Evolutionary conservation across 1,140 invertebrate genomes (phyloP).

Genomic region (Varroa destructor): DNA sequence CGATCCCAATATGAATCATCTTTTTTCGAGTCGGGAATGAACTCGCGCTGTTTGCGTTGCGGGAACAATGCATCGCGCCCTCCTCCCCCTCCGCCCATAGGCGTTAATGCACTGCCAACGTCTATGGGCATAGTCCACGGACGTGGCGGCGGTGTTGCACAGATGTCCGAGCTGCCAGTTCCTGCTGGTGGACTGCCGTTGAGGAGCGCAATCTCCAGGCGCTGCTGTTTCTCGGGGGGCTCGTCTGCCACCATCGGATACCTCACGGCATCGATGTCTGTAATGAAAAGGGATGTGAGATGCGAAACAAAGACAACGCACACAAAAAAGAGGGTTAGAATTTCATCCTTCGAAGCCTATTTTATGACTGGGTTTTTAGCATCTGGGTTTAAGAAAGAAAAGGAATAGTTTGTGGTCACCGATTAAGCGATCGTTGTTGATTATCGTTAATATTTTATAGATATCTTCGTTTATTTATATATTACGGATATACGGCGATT

Average conservation of each 20-base stretch:
- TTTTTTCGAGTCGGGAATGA: slow-evolving; percentile 91
- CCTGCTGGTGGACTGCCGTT: slow-evolving; percentile 5
- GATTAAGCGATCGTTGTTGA: no score
- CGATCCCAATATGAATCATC: slow-evolving; percentile 95
- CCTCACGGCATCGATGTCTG: slow-evolving; percentile 25
- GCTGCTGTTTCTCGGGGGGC: slow-evolving; percentile 27
- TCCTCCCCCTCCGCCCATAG: neutral
- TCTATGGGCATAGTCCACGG: slow-evolving; percentile 18
- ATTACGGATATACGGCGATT: no score
- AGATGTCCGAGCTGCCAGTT: neutral
- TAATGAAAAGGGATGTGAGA: neutral
- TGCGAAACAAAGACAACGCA: no score
- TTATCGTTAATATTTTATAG: no score
- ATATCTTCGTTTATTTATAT: no score
- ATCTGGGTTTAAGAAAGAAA: no score
- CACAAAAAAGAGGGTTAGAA: no score
- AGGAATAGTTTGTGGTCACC: no score
- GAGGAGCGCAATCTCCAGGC: slow-evolving; percentile 13
- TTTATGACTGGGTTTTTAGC: no score
- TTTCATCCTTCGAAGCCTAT: no score
- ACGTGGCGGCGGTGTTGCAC: neutral
- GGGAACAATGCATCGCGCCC: slow-evolving; percentile 35
- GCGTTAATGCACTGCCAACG: slow-evolving; percentile 1
- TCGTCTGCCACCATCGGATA: slow-evolving; percentile 16
- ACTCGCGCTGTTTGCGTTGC: slow-evolving; percentile 72